Conservation (phyloP, 2,113 vertebrate species). For the Anoplopoma fimbria region DNA sequence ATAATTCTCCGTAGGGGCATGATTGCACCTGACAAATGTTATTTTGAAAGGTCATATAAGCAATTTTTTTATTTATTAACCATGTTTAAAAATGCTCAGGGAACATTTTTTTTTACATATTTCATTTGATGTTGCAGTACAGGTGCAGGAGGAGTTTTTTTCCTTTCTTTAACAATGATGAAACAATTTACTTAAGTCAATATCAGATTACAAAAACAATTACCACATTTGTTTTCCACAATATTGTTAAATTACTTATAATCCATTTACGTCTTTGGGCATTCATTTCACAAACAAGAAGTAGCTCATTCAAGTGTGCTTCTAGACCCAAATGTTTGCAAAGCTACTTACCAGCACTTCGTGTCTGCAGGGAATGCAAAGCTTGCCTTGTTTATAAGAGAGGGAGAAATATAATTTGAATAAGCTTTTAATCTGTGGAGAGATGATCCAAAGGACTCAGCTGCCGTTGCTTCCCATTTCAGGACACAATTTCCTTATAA, state of each 20-base stretch:
- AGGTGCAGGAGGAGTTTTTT: neutral
- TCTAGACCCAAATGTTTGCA: slow-evolving; percentile 75
- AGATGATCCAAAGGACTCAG: slow-evolving; percentile 76
- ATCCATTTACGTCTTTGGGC: slow-evolving; percentile 71
- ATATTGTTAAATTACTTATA: slow-evolving; percentile 62
- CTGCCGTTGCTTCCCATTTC: slow-evolving; percentile 62
- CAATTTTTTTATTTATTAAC: slow-evolving; percentile 9
- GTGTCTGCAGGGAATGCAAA: slow-evolving; percentile 66
- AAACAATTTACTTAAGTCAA: slow-evolving; percentile 53
- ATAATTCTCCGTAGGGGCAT: slow-evolving; percentile 11
- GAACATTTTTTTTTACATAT: slow-evolving; percentile 17
- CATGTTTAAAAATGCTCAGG: slow-evolving; percentile 11
- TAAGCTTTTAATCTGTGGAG: slow-evolving; percentile 81
- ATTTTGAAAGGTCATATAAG: slow-evolving; percentile 42
- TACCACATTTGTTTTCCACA: slow-evolving; percentile 64
- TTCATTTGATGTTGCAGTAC: slow-evolving; percentile 18
- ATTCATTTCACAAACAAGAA: slow-evolving; percentile 68
- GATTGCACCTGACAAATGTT: slow-evolving; percentile 34
- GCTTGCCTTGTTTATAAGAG: slow-evolving; percentile 72
- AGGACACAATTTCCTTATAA: slow-evolving; percentile 71
- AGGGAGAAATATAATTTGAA: slow-evolving; percentile 77
- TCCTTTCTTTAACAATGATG: slow-evolving; percentile 20
- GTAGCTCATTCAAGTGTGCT: slow-evolving; percentile 61
- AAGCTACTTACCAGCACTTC: slow-evolving; percentile 75
- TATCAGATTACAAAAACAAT: slow-evolving; percentile 71